Evolutionary conservation across 2,888 invertebrate species (phyloP).

Genomic region (Seira ritae): DNA sequence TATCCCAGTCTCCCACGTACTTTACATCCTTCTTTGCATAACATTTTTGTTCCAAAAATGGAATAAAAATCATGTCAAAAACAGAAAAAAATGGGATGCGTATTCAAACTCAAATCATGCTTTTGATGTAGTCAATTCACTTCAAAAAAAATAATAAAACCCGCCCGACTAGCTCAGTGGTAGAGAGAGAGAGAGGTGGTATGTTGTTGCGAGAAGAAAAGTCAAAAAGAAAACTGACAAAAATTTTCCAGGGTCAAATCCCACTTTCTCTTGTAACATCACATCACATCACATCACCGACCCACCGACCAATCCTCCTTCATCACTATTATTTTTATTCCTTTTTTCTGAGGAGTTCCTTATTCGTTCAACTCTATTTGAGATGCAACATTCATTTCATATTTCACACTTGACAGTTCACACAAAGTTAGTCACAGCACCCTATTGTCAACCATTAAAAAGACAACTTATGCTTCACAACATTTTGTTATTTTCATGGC

Average conservation of each 20-base stretch:
- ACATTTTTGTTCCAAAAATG: too few species aligned
- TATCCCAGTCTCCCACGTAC: not conserved
- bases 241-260: conserved; percentile 50
- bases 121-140: conserved; percentile 18
- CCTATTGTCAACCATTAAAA: conserved; percentile 55
- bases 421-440: conserved; percentile 61
- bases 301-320: too few species aligned
- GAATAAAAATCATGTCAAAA: conserved; percentile 53
- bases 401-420: conserved; percentile 67
- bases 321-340: not conserved
- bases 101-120: conserved; percentile 24
- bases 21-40: too few species aligned
- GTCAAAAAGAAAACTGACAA: conserved; percentile 35
- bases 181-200: conserved; percentile 1
- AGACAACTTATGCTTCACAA: conserved; percentile 37
- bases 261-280: conserved; percentile 15
- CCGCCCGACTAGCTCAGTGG: not conserved
- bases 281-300: too few species aligned
- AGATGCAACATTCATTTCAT: conserved; percentile 65
- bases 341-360: conserved; percentile 38
- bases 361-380: conserved; percentile 41
- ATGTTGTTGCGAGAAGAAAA: conserved; percentile 44
- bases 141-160: not conserved
- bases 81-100: conserved; percentile 22
- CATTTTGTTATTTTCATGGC: conserved; percentile 36